Conservation (phyloP, 2,888 invertebrate genomes). For the Rhogogaster chlorosoma region DNA sequence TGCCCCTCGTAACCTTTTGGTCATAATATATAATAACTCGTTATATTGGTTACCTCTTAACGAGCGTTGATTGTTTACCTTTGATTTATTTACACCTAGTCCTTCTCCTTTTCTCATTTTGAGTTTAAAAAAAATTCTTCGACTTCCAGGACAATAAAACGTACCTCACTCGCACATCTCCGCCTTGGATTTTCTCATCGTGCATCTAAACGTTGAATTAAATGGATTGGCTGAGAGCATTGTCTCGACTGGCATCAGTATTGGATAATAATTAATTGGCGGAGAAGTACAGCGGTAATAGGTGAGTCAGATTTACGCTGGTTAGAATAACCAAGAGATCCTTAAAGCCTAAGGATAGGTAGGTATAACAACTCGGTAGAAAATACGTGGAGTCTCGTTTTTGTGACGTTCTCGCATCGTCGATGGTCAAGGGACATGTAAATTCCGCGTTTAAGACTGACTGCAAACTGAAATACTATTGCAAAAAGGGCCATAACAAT, state of each 20-base stretch:
- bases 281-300: background rate
- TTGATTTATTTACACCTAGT: background rate
- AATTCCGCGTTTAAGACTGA: conserved; percentile 65
- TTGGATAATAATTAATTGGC: conserved; percentile 45
- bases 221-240: conserved; percentile 25
- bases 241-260: background rate
- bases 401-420: conserved; percentile 53
- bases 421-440: conserved; percentile 64
- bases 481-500: conserved; percentile 74
- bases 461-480: conserved; percentile 64
- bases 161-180: background rate
- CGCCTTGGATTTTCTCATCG: background rate
- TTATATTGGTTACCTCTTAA: conserved; percentile 56
- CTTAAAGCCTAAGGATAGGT: background rate
- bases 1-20: conserved; percentile 54
- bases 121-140: background rate
- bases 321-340: background rate
- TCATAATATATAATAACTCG: conserved; percentile 61
- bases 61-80: background rate
- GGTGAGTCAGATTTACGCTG: background rate
- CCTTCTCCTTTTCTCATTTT: no score
- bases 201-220: background rate
- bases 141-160: background rate
- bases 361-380: conserved; percentile 15
- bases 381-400: conserved; percentile 52